Evolutionary conservation across 2,797 vertebrate species (phyloP).

Genomic region (Aphelocoma californica): DNA sequence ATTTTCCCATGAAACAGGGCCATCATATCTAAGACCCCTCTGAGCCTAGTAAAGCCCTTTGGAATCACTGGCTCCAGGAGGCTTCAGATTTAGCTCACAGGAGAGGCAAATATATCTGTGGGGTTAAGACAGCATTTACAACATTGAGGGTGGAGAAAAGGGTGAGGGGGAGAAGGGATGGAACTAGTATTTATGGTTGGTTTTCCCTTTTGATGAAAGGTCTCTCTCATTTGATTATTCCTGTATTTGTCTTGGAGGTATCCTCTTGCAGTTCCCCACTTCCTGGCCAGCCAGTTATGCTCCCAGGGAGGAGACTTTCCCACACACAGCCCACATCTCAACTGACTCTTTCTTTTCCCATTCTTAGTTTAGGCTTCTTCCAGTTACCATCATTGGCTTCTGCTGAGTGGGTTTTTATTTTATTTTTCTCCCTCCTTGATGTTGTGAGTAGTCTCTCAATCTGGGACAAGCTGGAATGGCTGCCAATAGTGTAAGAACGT

Average conservation of each 20-base stretch:
- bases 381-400: neutral
- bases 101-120: neutral
- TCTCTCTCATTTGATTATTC: neutral
- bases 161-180: neutral
- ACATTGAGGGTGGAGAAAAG: neutral
- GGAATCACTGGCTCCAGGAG: neutral
- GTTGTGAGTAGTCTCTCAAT: constrained; percentile 4
- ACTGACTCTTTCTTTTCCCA: neutral
- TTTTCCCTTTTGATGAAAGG: neutral
- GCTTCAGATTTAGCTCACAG: neutral
- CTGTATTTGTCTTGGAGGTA: neutral
- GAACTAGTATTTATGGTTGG: neutral
- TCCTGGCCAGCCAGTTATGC: neutral
- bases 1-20: neutral
- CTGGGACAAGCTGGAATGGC: neutral
- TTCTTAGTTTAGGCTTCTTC: neutral
- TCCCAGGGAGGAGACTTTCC: neutral
- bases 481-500: constrained; percentile 14
- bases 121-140: neutral
- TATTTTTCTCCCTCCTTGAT: neutral
- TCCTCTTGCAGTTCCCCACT: neutral
- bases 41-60: neutral
- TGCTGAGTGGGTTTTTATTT: constrained; percentile 19
- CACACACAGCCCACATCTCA: neutral
- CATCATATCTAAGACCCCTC: neutral